Evolutionary conservation across 2,113 vertebrate species (phyloP).

Genomic region (Nerophis ophidion): DNA sequence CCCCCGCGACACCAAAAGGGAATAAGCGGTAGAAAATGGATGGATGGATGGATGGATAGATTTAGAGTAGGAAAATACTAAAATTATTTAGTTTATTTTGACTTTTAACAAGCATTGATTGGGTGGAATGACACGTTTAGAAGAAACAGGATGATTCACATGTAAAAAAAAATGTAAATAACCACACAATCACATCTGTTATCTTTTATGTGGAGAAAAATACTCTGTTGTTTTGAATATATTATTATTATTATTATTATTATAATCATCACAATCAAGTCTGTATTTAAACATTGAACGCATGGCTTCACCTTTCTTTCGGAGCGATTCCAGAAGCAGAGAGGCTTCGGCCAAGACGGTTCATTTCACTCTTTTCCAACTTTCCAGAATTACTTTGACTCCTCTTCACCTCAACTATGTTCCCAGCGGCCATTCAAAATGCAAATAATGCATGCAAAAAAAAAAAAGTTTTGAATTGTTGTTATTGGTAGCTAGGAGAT

Average conservation of each 20-base stretch:
- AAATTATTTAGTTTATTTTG: too few relatives aligned
- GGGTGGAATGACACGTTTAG: background rate
- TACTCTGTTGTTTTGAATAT: background rate
- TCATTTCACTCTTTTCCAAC: conserved; percentile 28
- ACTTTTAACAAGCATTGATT: too few relatives aligned
- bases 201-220: background rate
- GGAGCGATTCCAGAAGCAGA: conserved; percentile 24
- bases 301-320: conserved; percentile 34
- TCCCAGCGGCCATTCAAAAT: conserved; percentile 46
- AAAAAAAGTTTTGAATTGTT: conserved; percentile 41
- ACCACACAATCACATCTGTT: background rate
- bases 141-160: background rate
- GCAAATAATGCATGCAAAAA: conserved; percentile 43
- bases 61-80: too few relatives aligned
- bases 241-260: too few relatives aligned
- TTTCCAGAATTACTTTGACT: conserved; percentile 47
- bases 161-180: background rate
- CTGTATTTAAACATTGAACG: conserved; percentile 26
- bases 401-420: conserved; percentile 38
- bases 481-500: conserved; percentile 49
- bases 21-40: too few relatives aligned
- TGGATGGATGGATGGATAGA: too few relatives aligned
- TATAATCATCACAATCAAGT: conserved; percentile 29
- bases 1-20: too few relatives aligned
- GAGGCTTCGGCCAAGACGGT: conserved; percentile 28